phyloP scores from a whole-genome alignment of 1,140 invertebrate species.

The Phymorhynchus buccinoides region DNA sequence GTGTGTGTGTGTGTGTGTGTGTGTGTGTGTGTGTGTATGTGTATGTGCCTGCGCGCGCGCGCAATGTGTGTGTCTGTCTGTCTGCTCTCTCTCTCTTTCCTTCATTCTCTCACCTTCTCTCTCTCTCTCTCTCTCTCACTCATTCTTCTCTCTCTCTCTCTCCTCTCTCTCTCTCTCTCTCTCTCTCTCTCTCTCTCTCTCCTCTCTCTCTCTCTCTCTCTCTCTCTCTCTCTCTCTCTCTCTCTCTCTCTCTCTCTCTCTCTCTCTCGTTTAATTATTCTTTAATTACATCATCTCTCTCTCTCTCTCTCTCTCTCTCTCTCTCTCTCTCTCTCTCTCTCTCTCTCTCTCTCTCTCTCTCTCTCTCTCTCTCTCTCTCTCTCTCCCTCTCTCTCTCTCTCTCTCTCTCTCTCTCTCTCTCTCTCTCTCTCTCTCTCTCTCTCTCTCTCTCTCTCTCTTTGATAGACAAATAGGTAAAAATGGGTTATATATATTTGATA shows the following conservation, averaged over 20 bases:
- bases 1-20: too few species aligned
- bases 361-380: too few species aligned
- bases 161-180: too few species aligned
- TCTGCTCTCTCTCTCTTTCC: neutral
- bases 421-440: neutral
- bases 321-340: neutral
- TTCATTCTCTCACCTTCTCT: neutral
- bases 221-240: neutral
- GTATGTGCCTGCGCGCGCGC: too few species aligned
- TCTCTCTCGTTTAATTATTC: neutral
- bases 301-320: neutral
- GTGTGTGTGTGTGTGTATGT: too few species aligned
- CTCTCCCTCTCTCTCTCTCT: neutral
- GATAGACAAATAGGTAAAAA: too few species aligned
- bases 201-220: neutral
- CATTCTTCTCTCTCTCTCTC: neutral
- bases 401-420: neutral
- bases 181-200: neutral
- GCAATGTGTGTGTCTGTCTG: neutral
- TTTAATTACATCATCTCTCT: too few species aligned
- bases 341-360: neutral
- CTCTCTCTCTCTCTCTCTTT: too few species aligned
- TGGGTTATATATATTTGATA: too few species aligned
- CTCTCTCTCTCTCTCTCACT: neutral
- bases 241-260: slow-evolving; percentile 17